Percentiles rank a stretch among this genome's conserved stretches.
phyloP scores from a whole-genome alignment of 2,797 vertebrate species.

The Lepilemur ruficaudatus region DNA sequence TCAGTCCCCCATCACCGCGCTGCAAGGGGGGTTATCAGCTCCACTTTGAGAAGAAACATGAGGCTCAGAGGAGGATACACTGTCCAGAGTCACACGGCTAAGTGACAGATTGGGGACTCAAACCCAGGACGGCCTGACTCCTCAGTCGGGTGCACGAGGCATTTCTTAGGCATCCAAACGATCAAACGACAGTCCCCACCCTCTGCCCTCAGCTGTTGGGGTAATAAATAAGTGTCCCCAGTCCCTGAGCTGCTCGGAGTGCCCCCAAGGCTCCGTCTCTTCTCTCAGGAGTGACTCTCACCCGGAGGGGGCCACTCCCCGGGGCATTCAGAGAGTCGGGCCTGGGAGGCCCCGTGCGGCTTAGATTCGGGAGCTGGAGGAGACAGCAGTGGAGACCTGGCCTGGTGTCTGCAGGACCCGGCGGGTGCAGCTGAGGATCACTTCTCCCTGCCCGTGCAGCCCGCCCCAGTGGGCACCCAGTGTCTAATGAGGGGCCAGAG shows the following conservation, averaged over 20 bases:
- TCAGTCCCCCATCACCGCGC: fast-evolving
- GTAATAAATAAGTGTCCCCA: neutral
- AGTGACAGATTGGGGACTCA: neutral
- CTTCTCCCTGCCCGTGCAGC: neutral
- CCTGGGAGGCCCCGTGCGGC: neutral
- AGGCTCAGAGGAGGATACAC: fast-evolving
- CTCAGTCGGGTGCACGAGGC: no score
- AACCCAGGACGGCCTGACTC: neutral
- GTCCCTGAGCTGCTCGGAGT: neutral
- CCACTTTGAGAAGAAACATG: neutral
- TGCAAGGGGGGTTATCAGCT: neutral
- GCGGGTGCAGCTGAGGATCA: fast-evolving
- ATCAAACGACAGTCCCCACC: neutral
- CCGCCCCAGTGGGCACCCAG: fast-evolving
- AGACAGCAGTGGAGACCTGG: neutral
- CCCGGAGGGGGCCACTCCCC: neutral
- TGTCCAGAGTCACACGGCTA: neutral
- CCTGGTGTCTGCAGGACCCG: neutral
- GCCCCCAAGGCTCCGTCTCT: neutral
- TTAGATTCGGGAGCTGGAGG: fast-evolving
- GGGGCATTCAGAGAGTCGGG: fast-evolving
- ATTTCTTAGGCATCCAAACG: neutral
- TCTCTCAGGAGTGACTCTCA: neutral
- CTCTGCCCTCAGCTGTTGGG: neutral
- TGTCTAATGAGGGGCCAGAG: neutral